Percentiles rank a stretch among this genome's conserved stretches.
Evolutionary conservation across 1,140 invertebrate genomes (phyloP).

Genomic region (Dendroctonus valens): DNA sequence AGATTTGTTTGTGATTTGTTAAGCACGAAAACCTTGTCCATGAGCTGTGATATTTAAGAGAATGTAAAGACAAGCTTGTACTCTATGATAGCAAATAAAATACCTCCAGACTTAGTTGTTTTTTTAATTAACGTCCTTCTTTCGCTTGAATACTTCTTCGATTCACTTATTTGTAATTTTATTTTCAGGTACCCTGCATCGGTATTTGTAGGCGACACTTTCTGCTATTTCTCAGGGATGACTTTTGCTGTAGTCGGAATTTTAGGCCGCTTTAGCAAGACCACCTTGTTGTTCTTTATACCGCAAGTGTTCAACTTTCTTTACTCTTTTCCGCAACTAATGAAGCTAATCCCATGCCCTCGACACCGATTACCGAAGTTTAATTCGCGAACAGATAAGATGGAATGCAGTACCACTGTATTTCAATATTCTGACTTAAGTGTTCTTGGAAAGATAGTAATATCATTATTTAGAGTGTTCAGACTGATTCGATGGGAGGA

Average conservation of each 20-base stretch:
- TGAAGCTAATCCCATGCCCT: conserved; percentile 94
- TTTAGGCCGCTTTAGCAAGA: conserved; percentile 98
- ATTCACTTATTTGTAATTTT: conserved; percentile 9
- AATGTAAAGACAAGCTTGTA: conserved; percentile 7
- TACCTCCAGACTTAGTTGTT: too few relatives aligned
- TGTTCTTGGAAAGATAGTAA: conserved; percentile 59
- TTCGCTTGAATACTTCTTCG: too few relatives aligned
- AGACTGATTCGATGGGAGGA: conserved; percentile 67
- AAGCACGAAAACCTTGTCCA: conserved; percentile 8
- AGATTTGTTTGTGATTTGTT: not conserved
- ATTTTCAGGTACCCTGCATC: conserved; percentile 88
- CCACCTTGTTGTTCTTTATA: conserved; percentile 93
- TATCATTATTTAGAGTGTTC: conserved; percentile 64
- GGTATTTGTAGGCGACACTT: conserved; percentile 99
- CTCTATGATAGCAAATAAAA: not conserved
- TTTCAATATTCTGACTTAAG: conserved; percentile 71
- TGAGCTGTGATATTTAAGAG: conserved; percentile 16
- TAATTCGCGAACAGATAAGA: conserved; percentile 69
- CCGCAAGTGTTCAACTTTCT: conserved; percentile 97
- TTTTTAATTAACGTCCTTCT: too few relatives aligned
- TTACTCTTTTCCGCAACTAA: conserved; percentile 94
- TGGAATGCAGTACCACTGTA: conserved; percentile 75
- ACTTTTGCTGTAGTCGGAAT: conserved; percentile 99
- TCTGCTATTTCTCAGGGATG: conserved; percentile 99
- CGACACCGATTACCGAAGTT: conserved; percentile 93